Evolutionary conservation across 2,888 invertebrate genomes (phyloP), one percentile per base, ranked within the genome.

Genomic region (Petrolisthes cinctipes): DNA sequence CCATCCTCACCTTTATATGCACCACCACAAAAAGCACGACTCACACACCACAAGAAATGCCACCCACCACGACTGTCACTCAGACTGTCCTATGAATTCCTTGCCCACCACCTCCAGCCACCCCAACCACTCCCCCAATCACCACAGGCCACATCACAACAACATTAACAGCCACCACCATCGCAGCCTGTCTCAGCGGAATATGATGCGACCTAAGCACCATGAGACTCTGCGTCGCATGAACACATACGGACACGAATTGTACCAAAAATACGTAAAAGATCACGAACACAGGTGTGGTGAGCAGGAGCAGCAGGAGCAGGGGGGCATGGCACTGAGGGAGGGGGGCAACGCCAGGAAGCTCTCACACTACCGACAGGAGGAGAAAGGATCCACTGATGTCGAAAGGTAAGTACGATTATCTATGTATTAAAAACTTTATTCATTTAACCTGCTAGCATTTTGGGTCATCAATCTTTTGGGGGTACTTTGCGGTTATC

Each of bases 161-260:
- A 5, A 51, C 20, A 4, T 14, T 56, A 20, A 53, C 68, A 51
- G n/a, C 78, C 73, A 78, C 66, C 86, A 86, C 68, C 86, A 86
- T 79, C 76, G 86, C 11, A 83, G 83, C n/a, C 83, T 56, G 37
- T 86, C 86, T 4, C 83, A 83, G 20, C 76, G 83, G 11, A 57
- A 56, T 71, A 5, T 23, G 5, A 66, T 66, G 20, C 75, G 80
- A 66, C 86, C 83, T 4, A 54, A 54, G 68, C 81, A 37, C 68
- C 83, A 86, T 79, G 83, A 86, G 51, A 56, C 79, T 14, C 71
- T 86, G 51, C 76, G 86, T 17, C 76, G 86, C 37, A 78, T 68
- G 66, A 86, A 86, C 79, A 86, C 86, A 4, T 86, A 86, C 83
- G 86, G 76, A n/a, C 78, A 86, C 83, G 86, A 86, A 53, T 20